phyloP scores from a whole-genome alignment of 2,113 vertebrate species.

The Pogonocichla stellata region DNA sequence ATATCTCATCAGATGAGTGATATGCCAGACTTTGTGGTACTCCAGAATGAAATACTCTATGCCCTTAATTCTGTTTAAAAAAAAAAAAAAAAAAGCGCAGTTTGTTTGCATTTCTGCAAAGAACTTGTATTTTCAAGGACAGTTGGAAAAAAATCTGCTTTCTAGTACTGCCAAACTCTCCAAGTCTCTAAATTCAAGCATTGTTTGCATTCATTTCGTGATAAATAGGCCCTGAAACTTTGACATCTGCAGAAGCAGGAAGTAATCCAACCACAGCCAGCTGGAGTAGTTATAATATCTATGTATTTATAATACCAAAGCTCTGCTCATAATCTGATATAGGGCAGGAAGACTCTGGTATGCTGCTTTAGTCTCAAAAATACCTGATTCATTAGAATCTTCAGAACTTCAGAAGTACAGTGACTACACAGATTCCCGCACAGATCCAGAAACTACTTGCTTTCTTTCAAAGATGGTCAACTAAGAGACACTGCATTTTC shows the following conservation, averaged over 20 bases:
- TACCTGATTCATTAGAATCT: neutral
- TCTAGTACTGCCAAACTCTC: neutral
- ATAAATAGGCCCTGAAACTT: neutral
- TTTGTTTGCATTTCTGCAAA: neutral
- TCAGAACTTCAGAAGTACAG: neutral
- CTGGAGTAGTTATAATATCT: neutral
- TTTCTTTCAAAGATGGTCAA: neutral
- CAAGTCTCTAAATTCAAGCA: neutral
- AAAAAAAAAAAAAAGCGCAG: neutral
- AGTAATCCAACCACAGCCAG: neutral
- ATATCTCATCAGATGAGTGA: neutral
- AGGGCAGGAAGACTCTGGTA: neutral
- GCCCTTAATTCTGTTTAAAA: neutral
- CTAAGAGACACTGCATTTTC: neutral
- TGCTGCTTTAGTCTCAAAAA: neutral
- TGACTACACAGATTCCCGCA: neutral
- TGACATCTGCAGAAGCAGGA: slow-evolving; percentile 12
- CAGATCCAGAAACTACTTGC: neutral
- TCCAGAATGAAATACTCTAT: neutral
- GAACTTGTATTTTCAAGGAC: neutral
- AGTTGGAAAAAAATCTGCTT: neutral
- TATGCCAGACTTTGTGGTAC: neutral
- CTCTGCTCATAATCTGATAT: neutral
- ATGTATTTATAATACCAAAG: neutral
- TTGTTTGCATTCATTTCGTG: neutral